Evolutionary conservation across 2,797 vertebrate genomes (phyloP).

Genomic region (Cichlasoma orientale): DNA sequence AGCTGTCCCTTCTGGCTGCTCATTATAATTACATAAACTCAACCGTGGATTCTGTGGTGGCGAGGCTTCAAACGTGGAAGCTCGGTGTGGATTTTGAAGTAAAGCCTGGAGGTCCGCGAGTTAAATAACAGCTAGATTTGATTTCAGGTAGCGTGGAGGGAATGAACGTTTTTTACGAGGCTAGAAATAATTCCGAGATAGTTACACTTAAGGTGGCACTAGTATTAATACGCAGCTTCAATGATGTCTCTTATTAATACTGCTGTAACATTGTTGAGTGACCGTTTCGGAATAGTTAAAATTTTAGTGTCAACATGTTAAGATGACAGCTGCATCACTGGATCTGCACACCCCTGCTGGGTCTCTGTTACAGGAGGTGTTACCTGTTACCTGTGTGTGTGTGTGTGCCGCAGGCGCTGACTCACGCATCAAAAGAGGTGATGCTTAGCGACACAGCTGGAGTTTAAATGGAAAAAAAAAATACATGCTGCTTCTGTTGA

Average conservation of each 20-base stretch:
- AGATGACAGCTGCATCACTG: rapidly evolving
- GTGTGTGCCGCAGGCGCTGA: background rate
- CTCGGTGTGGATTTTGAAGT: background rate
- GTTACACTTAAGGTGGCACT: background rate
- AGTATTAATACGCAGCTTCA: background rate
- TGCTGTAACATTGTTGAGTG: rapidly evolving
- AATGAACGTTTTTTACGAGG: background rate
- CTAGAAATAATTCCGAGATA: background rate
- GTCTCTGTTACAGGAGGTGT: background rate
- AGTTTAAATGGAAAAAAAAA: background rate
- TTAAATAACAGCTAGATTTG: background rate
- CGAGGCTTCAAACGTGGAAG: background rate
- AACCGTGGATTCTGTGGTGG: background rate
- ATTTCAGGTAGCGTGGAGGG: rapidly evolving
- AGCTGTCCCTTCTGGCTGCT: conserved; percentile 1
- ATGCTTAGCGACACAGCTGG: background rate
- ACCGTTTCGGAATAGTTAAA: background rate
- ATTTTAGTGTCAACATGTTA: background rate
- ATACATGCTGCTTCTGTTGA: no score
- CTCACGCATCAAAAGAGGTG: background rate
- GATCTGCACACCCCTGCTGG: background rate
- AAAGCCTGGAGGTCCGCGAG: background rate
- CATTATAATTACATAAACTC: background rate
- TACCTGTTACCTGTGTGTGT: background rate
- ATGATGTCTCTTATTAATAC: background rate